Base-by-base conservation (phyloP, 2,113 vertebrate genomes). In the Esox niger region DNA sequence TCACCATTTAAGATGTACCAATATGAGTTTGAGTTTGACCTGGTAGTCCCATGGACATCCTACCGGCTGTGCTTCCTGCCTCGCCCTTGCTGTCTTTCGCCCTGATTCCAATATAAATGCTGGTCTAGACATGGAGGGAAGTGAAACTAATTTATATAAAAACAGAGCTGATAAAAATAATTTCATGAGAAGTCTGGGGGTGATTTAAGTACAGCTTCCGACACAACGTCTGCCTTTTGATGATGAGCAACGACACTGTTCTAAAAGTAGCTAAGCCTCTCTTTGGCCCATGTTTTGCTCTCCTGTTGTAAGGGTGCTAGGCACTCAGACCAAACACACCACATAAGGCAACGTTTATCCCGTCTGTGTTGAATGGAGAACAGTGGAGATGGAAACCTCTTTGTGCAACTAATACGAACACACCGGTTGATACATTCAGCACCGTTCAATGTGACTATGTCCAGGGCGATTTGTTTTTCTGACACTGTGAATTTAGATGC, bases 291-390 rank as follows among this genome's bases (percentile, higher is more conserved):
- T 65, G 5, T n/a, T n/a, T n/a, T n/a, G n/a, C n/a, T n/a, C n/a
- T 52, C 25, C n/a, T 27, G 8, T 15, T 49, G 27, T 52, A 33
- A 23, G 74, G 72, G 35, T 38, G 35, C 35, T 15, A 38, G 13
- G 35, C 35, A 38, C 35, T 15, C 35, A 13, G 35, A 13, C 82
- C 86, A 82, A 78, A 77, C 84, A 90, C 90, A 87, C 90, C 65
- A 86, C 92, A 95, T 96, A 95, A 95, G 94, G 94, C 94, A 93
- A 84, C 92, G 82, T 95, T 97, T 96, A 94, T 96, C 95, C 93
- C 89, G 86, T 4, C 6, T 6, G 31, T 84, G 88, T 90, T 96
- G 92, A 95, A 96, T 95, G 82, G 94, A 88, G 93, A 93, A 93
- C 94, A 95, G 94, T 97, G 92, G 91, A n/a, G 68, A 6, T 38